These are phyloP conservation scores for Phylloscopus trochiloides DNA, from an alignment of 2,113 vertebrate genomes.

Conservation along the genomic window DNA sequence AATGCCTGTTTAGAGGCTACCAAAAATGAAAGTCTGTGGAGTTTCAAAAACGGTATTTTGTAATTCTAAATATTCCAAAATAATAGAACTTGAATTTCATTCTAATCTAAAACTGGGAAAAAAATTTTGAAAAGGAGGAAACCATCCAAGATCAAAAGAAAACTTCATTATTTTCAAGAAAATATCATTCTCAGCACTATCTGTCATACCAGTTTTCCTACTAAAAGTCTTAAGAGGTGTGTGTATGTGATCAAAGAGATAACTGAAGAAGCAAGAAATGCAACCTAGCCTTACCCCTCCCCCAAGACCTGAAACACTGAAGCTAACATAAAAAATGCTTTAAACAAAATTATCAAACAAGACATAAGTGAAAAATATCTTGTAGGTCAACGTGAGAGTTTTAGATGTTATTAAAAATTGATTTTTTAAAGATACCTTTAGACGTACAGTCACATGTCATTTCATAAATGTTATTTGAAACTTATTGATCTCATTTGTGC, in stretches of 20 bases:
- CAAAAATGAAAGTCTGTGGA: slow-evolving; percentile 40
- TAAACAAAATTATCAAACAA: slow-evolving; percentile 65
- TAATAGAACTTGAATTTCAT: slow-evolving; percentile 29
- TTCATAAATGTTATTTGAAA: slow-evolving; percentile 77
- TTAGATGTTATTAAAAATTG: slow-evolving; percentile 75
- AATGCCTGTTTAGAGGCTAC: slow-evolving; percentile 3
- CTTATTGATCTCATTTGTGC: slow-evolving; percentile 79
- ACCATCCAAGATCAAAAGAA: slow-evolving; percentile 30
- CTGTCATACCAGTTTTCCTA: slow-evolving; percentile 6
- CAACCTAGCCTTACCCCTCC: background rate
- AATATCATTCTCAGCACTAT: background rate
- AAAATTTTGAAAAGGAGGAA: background rate
- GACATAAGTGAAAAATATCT: slow-evolving; percentile 48
- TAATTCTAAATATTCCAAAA: slow-evolving; percentile 52
- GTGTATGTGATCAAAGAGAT: background rate
- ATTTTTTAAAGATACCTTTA: slow-evolving; percentile 70
- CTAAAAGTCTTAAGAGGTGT: background rate
- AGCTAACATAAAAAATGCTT: slow-evolving; percentile 57
- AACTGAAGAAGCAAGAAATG: slow-evolving; percentile 1
- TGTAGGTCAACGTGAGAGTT: slow-evolving; percentile 53
- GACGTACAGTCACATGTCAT: slow-evolving; percentile 66
- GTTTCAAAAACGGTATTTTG: slow-evolving; percentile 35
- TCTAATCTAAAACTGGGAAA: background rate
- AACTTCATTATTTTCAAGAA: background rate
- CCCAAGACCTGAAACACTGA: background rate